Evolutionary conservation across 2,113 vertebrate species (phyloP).

Genomic region (Chaetorhynchus papuensis): DNA sequence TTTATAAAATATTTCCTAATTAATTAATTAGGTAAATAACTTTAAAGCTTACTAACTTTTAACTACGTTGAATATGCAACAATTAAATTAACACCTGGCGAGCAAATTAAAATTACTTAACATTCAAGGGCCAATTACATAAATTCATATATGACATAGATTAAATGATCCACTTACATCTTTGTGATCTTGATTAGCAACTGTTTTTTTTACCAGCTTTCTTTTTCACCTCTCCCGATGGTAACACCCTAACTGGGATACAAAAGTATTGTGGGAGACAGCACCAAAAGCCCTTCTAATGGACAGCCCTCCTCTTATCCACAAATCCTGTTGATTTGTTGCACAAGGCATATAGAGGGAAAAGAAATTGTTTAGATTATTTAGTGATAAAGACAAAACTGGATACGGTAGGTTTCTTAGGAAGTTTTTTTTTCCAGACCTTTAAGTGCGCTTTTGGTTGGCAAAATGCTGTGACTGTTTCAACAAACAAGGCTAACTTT

Average conservation of each 20-base stretch:
- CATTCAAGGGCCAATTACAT: too few relatives aligned
- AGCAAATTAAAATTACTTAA: too few relatives aligned
- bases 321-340: not conserved
- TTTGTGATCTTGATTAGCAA: not conserved
- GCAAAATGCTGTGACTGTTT: not conserved
- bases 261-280: not conserved
- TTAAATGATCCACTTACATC: accelerated
- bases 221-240: not conserved
- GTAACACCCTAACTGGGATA: not conserved
- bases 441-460: not conserved
- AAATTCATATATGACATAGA: too few relatives aligned
- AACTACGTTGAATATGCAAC: too few relatives aligned
- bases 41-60: too few relatives aligned
- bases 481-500: not conserved
- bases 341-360: not conserved
- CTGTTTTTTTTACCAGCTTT: not conserved
- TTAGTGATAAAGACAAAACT: not conserved
- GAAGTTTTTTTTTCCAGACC: not conserved
- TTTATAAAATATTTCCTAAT: too few relatives aligned
- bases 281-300: not conserved
- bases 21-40: too few relatives aligned
- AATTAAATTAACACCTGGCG: too few relatives aligned
- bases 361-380: not conserved
- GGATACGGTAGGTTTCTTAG: not conserved
- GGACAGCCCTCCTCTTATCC: not conserved